A percentile compares a stretch with the other conserved stretches of the same genome.
Conservation (phyloP, 2,113 vertebrate genomes). For the Dromaius novaehollandiae region DNA sequence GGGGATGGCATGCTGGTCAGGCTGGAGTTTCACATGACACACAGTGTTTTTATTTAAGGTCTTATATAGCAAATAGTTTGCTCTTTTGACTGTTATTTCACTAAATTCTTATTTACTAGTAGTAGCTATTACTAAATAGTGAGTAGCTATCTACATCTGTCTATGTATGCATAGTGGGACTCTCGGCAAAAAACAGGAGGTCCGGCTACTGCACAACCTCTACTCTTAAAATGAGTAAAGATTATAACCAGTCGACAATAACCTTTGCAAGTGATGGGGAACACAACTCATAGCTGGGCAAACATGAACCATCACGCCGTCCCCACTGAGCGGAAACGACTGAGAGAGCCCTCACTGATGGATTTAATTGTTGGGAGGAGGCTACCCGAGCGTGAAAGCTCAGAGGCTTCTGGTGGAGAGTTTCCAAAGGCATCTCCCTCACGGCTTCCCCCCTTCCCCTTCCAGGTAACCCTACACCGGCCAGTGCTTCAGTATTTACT, state of each 20-base stretch:
- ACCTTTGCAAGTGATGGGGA: background rate
- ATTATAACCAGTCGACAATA: background rate
- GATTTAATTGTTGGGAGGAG: background rate
- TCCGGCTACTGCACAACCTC: background rate
- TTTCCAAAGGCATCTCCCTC: background rate
- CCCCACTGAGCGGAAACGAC: background rate
- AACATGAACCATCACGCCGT: background rate
- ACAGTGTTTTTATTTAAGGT: background rate
- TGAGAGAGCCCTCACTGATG: accelerated
- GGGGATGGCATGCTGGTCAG: background rate
- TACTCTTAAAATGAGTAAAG: background rate
- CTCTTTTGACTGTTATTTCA: background rate
- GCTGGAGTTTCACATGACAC: background rate
- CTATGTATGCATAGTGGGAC: background rate
- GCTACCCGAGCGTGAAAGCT: background rate
- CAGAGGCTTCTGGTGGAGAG: background rate
- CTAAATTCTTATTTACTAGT: background rate
- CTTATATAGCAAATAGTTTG: background rate
- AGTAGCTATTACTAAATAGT: background rate
- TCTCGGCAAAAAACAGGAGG: background rate
- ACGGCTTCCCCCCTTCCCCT: background rate
- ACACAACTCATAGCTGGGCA: background rate
- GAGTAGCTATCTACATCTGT: background rate
- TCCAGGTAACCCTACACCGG: background rate
- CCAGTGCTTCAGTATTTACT: background rate